Percentiles rank a stretch among this genome's conserved stretches.
Evolutionary conservation across 2,797 vertebrate species (phyloP).

Genomic region (Nannoperca obscura): DNA sequence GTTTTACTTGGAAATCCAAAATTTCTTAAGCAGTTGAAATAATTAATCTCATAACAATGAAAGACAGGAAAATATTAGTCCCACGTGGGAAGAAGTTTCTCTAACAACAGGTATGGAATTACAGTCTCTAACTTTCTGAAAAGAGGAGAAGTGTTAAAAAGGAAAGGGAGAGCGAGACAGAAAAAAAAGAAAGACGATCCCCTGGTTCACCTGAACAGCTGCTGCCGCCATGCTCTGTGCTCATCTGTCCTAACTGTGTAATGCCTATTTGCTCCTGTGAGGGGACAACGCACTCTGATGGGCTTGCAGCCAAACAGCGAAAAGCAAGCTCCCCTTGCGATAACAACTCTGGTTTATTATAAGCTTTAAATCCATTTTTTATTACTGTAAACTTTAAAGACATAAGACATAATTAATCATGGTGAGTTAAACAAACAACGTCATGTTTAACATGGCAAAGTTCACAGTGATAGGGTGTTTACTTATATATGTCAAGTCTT

Average conservation of each 20-base stretch:
- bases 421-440: constrained; percentile 22
- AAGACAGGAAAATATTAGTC: constrained; percentile 23
- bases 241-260: constrained; percentile 80
- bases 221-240: constrained; percentile 79
- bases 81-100: constrained; percentile 37
- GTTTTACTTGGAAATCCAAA: not conserved
- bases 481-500: not conserved
- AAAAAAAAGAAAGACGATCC: constrained; percentile 56
- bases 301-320: constrained; percentile 67
- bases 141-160: constrained; percentile 35
- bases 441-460: not conserved
- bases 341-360: constrained; percentile 27
- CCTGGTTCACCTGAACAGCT: constrained; percentile 81
- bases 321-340: constrained; percentile 30
- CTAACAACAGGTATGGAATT: constrained; percentile 41
- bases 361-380: constrained; percentile 37
- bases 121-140: constrained; percentile 39
- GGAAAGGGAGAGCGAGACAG: constrained; percentile 13
- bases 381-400: constrained; percentile 20
- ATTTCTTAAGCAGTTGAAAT: not conserved
- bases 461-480: constrained; percentile 13
- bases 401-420: constrained; percentile 32
- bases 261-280: constrained; percentile 68
- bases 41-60: constrained; percentile 24
- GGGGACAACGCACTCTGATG: constrained; percentile 67